Percentiles rank a stretch among this genome's conserved stretches.
These are phyloP conservation scores for Acleris cristana DNA, from an alignment of 2,888 invertebrate genomes.

Conservation along the genomic window DNA sequence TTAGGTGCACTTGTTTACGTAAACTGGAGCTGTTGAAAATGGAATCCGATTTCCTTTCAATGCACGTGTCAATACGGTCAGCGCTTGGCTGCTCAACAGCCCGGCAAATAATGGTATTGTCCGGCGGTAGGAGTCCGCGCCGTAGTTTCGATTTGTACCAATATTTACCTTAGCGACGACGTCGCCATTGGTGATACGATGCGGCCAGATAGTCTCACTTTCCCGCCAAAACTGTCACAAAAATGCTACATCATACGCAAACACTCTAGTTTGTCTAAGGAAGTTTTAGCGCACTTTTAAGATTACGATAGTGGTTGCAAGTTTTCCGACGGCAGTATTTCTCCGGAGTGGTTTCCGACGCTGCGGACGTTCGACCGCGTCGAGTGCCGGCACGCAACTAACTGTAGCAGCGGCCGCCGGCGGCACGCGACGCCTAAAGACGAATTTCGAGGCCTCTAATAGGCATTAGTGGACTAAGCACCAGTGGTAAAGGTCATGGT, in stretches of 20 bases:
- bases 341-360: constrained; percentile 39
- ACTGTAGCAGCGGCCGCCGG: constrained; percentile 52
- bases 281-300: constrained; percentile 44
- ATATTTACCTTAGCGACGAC: constrained; percentile 73
- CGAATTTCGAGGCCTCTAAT: constrained; percentile 67
- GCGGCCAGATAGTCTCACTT: constrained; percentile 42
- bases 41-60: constrained; percentile 16
- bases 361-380: constrained; percentile 59
- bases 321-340: constrained; percentile 54
- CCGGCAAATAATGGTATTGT: constrained; percentile 34
- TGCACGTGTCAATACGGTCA: constrained; percentile 49
- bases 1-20: constrained; percentile 19
- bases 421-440: constrained; percentile 58
- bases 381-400: constrained; percentile 70
- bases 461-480: constrained; percentile 62
- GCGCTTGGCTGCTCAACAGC: constrained; percentile 22
- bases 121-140: constrained; percentile 13
- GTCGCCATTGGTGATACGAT: constrained; percentile 56
- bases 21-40: constrained; percentile 24
- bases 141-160: constrained; percentile 46
- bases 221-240: constrained; percentile 60
- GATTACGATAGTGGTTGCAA: constrained; percentile 39
- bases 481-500: constrained; percentile 73
- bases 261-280: constrained; percentile 22
- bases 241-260: constrained; percentile 54